Base-by-base conservation (phyloP, 1,140 invertebrate genomes). In the Thalassaphorura encarpata region DNA sequence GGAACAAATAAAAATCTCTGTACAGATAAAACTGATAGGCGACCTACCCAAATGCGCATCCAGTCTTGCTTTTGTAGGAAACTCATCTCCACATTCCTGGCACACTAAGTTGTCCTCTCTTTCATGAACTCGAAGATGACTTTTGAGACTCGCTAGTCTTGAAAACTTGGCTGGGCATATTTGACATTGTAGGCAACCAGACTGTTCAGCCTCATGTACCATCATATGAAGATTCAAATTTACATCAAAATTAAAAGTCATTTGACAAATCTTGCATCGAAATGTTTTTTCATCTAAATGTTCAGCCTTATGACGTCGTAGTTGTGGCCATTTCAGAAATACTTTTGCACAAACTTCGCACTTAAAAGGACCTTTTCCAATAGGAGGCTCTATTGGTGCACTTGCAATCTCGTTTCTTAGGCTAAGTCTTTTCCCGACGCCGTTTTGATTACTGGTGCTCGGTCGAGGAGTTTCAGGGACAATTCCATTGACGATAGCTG, bases 51-150 rank as follows among this genome's bases (percentile, higher is more conserved):
- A 18, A 46, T 63, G 61, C 4, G 41, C 42, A 41, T 61, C 53
- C 21, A 64, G 28, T 66, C 61, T 60, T 68, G 82, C 81, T 72
- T 81, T 78, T 26, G 77, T 77, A 52, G 74, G 71, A 70, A 84
- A 84, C 64, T 81, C 79, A 58, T 83, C 80, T 16, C 79, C 77
- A 71, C 83, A 85, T 65, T 83, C 80, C 11, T 74, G 72, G 67
- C 83, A 85, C 60, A 79, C 77, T 15, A 83, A 69, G 63, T 73
- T 79, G 66, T 85, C 83, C 62, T 85, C 83, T 59, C 76, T 77
- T 66, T 83, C 77, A 62, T 85, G 83, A 5, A 83, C 55, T 66
- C 79, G 68, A 55, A 85, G 73, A 66, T 85, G 83, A n/a, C 81
- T 77, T 61, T 83, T 85, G 3, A 84, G 73, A 69, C 81, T 80